Base-by-base conservation (phyloP, 2,888 invertebrate species). In the Agrypnus murinus region DNA sequence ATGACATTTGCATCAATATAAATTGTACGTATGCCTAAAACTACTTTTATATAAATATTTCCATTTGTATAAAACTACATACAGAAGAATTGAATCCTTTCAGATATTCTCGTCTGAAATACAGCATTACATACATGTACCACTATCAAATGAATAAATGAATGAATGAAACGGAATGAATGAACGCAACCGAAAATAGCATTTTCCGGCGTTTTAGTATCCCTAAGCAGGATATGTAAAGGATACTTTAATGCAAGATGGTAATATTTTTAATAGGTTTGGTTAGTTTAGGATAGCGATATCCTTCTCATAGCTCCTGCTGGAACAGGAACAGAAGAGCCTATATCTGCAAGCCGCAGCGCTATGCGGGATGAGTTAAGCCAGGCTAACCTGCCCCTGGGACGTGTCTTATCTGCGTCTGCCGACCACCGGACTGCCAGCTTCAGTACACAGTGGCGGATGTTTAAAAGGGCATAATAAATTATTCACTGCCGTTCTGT, bases 371-470 rank as follows among this genome's bases (percentile, higher is more conserved):
- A 71, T 76, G 73, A 72, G 78, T 77, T 77, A 77, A 77, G 78
- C 77, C 77, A 68, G 72, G 74, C 72, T 75, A 77, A 77, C 75
- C 75, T 75, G 74, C 77, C 75, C 75, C 73, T 74, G 79, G 79
- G 78, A 78, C 78, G 78, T 78, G 77, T 77, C 77, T 79, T 80
- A 80, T 80, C 80, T 77, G 69, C 68, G 75, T 72, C 74, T 77
- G 77, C 77, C 80, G 77, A 75, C 80, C 76, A 76, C 75, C 77
- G 79, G 79, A 74, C 77, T 74, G 70, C 74, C 72, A 71, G 67
- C 74, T 73, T 73, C 73, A 72, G 67, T 50, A 72, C 68, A 64
- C 71, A 71, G 71, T 48, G 71, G 67, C 71, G 71, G 50, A 48
- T 64, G 46, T 55, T 65, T 48, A 57, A 31, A 25, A 15, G 58